phyloP scores from a whole-genome alignment of 2,888 invertebrate genomes.

The Xanthia icteritia region DNA sequence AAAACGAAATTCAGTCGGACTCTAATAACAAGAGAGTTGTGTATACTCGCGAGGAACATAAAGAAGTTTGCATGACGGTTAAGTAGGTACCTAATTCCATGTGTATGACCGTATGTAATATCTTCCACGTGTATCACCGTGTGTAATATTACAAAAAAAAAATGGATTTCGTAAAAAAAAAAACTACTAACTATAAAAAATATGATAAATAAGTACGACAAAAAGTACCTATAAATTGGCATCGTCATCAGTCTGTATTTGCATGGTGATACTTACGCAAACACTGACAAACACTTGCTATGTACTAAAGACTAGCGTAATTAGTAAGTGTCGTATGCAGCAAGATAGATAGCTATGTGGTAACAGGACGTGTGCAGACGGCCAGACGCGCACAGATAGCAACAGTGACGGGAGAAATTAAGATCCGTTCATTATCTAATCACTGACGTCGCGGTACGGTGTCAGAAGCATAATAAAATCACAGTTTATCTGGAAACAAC shows the following conservation, averaged over 20 bases:
- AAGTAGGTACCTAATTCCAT: too few species aligned
- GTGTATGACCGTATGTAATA: too few species aligned
- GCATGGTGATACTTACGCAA: background rate
- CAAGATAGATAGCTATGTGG: background rate
- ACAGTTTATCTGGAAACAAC: conserved; percentile 13
- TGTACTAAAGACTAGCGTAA: conserved; percentile 3
- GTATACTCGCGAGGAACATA: background rate
- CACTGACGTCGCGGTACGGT: conserved; percentile 15
- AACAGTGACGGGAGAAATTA: background rate
- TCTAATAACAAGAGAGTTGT: background rate
- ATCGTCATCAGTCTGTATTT: conserved; percentile 9
- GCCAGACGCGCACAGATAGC: background rate
- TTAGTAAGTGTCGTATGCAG: background rate
- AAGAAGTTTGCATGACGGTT: too few species aligned
- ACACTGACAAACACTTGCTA: background rate
- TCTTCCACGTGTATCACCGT: background rate
- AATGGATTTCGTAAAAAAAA: background rate
- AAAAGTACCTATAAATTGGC: conserved; percentile 9
- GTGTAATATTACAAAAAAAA: conserved; percentile 5
- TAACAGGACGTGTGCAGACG: background rate
- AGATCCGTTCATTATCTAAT: conserved; percentile 16
- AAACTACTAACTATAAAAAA: conserved; percentile 3
- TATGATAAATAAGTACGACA: background rate
- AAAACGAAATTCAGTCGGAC: background rate
- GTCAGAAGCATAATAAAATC: background rate